Evolutionary conservation across 2,797 vertebrate species (phyloP).

Genomic region (Eospalax fontanierii): DNA sequence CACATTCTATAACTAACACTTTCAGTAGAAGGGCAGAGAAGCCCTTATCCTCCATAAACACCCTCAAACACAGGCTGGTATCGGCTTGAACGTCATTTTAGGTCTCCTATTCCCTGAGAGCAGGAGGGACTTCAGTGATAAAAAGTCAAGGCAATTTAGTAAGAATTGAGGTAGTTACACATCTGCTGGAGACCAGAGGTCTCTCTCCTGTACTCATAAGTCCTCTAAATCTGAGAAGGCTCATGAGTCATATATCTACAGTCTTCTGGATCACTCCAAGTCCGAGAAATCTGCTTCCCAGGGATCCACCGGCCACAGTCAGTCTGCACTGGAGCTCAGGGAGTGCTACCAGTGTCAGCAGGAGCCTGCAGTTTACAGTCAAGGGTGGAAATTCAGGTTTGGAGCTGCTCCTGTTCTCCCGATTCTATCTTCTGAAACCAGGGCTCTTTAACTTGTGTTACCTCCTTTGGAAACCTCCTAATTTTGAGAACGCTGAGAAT

Average conservation of each 20-base stretch:
- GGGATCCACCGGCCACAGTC: not conserved
- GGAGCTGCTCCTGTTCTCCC: not conserved
- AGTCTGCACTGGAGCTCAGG: not conserved
- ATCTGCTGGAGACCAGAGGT: not conserved
- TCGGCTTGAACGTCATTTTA: not conserved
- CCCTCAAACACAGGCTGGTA: not conserved
- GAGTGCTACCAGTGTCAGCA: not conserved
- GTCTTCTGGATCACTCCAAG: not conserved
- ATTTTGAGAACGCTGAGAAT: not conserved
- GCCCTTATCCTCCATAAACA: conserved; percentile 1
- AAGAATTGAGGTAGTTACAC: not conserved
- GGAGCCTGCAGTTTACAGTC: not conserved
- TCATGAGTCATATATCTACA: not conserved
- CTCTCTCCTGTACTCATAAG: not conserved
- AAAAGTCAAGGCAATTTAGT: not conserved
- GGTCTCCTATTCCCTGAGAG: not conserved
- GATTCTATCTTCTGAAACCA: not conserved
- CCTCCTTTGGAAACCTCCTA: not conserved
- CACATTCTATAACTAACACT: not conserved
- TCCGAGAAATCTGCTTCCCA: not conserved
- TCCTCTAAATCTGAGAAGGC: not conserved
- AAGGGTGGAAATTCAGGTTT: not conserved
- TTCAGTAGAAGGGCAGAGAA: not conserved
- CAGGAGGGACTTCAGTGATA: not conserved
- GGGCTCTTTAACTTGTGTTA: not conserved